Base-by-base conservation (phyloP, 2,113 vertebrate genomes). In the Gambusia affinis region DNA sequence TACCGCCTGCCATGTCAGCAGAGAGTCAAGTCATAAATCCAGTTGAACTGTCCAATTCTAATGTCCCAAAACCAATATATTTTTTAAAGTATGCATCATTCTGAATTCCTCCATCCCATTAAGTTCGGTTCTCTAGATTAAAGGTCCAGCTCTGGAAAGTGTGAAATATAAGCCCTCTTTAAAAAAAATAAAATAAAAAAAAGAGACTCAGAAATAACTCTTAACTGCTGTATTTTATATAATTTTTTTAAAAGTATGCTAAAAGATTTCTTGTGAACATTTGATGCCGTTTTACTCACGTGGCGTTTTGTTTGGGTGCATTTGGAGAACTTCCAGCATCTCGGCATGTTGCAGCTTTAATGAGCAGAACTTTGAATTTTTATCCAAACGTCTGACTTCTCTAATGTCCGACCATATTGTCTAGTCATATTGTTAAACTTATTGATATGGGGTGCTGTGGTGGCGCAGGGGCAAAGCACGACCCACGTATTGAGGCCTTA, bases 1-100 rank as follows among this genome's bases (percentile, higher is more conserved):
- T 15, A 69, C 28, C 54, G 39, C 27, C 47, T 64, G 22, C 28
- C 42, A 27, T 39, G 54, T 68, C 24, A 72, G 61, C 60, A 74
- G 51, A 22, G 33, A 78, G 67, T 71, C 29, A 60, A 39, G 30
- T 76, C 60, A 68, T 4, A 79, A 64, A 67, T 79, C 33, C n/a
- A 28, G 42, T 30, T 0, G 1, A 27, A 22, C 7, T 44, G 44
- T 69, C 57, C 22, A 27, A 11, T 27, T 19, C 33, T 24, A 68
- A 28, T 51, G 29, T 51, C 22, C 30, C 12, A 70, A 57, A 70
- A 57, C 29, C 67, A 54, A 54, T 57, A 33, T 15, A 57, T 54
- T 29, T 54, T 14, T 22, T 57, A 15, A 68, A 31, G 19, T 31
- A 44, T 44, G 12, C 28, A 47, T 19, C 12, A 3, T 11, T 31